phyloP scores from a whole-genome alignment of 2,113 vertebrate genomes.

The Panthera leo region DNA sequence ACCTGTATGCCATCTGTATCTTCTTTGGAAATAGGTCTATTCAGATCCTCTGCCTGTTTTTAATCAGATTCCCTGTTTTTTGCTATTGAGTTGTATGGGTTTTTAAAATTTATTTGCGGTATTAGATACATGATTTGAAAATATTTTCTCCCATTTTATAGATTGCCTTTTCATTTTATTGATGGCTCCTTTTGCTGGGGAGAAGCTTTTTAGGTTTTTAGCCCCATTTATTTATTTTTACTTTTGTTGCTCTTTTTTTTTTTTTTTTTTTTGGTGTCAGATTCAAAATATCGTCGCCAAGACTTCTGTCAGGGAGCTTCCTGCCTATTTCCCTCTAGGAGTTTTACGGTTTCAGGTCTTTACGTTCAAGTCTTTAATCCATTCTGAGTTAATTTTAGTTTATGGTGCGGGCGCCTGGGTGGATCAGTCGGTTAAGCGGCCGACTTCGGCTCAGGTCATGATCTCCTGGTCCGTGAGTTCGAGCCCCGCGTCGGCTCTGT shows the following conservation, averaged over 20 bases:
- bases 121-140: not conserved
- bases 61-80: not conserved
- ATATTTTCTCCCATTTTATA: not conserved
- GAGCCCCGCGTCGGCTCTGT: too few species aligned
- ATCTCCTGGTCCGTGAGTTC: too few species aligned
- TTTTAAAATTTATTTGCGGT: not conserved
- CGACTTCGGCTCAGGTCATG: too few species aligned
- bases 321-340: not conserved
- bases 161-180: not conserved
- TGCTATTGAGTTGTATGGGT: not conserved
- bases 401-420: not conserved
- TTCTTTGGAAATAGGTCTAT: not conserved
- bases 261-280: not conserved
- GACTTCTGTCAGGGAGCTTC: not conserved
- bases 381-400: not conserved
- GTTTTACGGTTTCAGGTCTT: not conserved
- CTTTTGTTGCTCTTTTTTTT: not conserved
- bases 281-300: not conserved
- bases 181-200: not conserved
- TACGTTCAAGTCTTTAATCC: not conserved
- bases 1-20: not conserved
- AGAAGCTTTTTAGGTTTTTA: not conserved
- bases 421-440: too few species aligned
- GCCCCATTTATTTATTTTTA: not conserved
- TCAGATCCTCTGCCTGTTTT: not conserved